Percentiles rank a stretch among this genome's conserved stretches.
These are phyloP conservation scores for Crepidodera aurea DNA, from an alignment of 2,888 invertebrate species.

Conservation along the genomic window DNA sequence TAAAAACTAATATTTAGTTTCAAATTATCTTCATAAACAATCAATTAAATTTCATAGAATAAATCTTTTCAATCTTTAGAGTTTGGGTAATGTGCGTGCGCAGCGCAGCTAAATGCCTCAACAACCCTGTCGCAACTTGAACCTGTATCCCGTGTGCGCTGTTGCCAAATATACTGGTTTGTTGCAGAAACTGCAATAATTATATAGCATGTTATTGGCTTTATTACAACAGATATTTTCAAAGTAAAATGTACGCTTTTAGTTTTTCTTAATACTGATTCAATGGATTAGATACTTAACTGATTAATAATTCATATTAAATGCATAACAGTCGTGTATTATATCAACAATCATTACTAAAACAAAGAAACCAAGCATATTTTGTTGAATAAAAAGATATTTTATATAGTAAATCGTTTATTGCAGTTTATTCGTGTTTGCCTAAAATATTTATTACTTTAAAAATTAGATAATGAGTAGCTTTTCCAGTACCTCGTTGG, in stretches of 20 bases:
- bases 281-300: too few species aligned
- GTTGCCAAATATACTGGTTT: slow-evolving; percentile 11
- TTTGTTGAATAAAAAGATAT: too few species aligned
- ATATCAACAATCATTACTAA: too few species aligned
- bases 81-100: slow-evolving; percentile 36
- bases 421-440: too few species aligned
- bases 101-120: slow-evolving; percentile 31
- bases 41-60: slow-evolving; percentile 29
- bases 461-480: background rate
- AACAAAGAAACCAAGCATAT: too few species aligned
- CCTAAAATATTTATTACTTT: background rate
- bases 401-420: too few species aligned
- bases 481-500: background rate
- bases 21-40: slow-evolving; percentile 18
- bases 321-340: too few species aligned
- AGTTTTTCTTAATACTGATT: too few species aligned
- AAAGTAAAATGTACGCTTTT: background rate
- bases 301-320: too few species aligned
- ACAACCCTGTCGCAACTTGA: slow-evolving; percentile 54
- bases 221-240: background rate
- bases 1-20: background rate
- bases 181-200: background rate
- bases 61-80: slow-evolving; percentile 34
- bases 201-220: too few species aligned
- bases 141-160: slow-evolving; percentile 34